phyloP scores from a whole-genome alignment of 2,888 invertebrate genomes.

The Volucella bombylans region DNA sequence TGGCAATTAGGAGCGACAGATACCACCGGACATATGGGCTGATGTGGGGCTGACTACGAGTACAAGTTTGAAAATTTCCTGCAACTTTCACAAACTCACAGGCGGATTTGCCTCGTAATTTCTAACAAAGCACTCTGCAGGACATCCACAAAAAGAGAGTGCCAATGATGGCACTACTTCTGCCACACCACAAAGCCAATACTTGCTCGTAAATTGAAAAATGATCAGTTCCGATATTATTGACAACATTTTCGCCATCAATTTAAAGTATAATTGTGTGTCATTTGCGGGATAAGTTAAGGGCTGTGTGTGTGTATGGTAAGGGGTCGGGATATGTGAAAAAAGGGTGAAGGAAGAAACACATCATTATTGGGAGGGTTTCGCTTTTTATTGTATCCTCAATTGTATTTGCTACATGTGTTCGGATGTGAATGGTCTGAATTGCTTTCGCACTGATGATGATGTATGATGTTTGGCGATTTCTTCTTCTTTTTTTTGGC shows the following conservation, averaged over 20 bases:
- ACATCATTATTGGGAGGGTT: slow-evolving; percentile 67
- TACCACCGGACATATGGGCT: not conserved
- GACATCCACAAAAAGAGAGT: not conserved
- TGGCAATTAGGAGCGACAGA: slow-evolving; percentile 10
- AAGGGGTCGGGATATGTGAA: not conserved
- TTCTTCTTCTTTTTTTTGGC: slow-evolving; percentile 24
- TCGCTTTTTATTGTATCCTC: slow-evolving; percentile 50
- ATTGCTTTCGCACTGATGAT: slow-evolving; percentile 56
- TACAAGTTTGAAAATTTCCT: not conserved
- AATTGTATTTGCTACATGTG: slow-evolving; percentile 58
- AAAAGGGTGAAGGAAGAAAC: slow-evolving; percentile 45
- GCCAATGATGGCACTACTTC: slow-evolving; percentile 42
- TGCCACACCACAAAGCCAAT: slow-evolving; percentile 16
- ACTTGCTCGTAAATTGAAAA: slow-evolving; percentile 63
- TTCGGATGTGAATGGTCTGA: slow-evolving; percentile 61
- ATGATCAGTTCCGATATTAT: slow-evolving; percentile 68
- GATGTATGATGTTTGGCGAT: slow-evolving; percentile 69
- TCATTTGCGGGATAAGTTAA: slow-evolving; percentile 61
- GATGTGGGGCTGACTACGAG: not conserved
- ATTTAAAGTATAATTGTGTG: slow-evolving; percentile 72
- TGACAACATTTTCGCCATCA: slow-evolving; percentile 72
- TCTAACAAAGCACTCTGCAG: slow-evolving; percentile 23
- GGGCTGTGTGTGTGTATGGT: slow-evolving; percentile 51
- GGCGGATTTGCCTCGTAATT: not conserved
- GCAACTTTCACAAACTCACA: not conserved